Conservation (phyloP, 2,888 invertebrate species). For the Camponotus fellah region DNA sequence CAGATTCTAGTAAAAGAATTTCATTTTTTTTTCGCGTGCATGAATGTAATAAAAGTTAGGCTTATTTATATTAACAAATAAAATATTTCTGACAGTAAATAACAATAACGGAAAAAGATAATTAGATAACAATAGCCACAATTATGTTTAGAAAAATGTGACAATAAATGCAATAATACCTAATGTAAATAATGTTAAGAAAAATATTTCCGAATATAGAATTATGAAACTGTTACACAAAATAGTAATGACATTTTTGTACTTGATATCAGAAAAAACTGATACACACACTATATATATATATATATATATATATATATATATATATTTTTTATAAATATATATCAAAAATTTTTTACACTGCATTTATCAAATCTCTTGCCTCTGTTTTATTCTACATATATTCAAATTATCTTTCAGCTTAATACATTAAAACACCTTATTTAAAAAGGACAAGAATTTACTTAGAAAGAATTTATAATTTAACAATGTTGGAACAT, state of each 20-base stretch:
- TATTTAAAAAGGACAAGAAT: background rate
- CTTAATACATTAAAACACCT: background rate
- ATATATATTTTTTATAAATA: too few species aligned
- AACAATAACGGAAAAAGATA: background rate
- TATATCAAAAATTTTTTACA: too few species aligned
- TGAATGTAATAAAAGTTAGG: background rate
- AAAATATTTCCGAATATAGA: background rate
- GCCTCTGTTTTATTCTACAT: background rate
- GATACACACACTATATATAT: too few species aligned
- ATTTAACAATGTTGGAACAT: background rate
- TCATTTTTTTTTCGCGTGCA: background rate
- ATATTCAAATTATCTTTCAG: background rate
- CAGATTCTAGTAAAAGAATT: slow-evolving; percentile 9
- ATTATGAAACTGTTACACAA: too few species aligned
- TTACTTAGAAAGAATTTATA: background rate
- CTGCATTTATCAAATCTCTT: background rate
- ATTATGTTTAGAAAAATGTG: background rate
- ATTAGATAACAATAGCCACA: background rate
- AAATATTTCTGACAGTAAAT: slow-evolving; percentile 20
- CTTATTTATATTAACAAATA: slow-evolving; percentile 5
- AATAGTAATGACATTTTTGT: too few species aligned
- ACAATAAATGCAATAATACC: background rate
- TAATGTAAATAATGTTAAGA: background rate
- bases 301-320: too few species aligned
- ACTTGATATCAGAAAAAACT: too few species aligned